Evolutionary conservation across 2,113 vertebrate species (phyloP), one percentile per base, ranked within the genome.

Genomic region (Hipposideros armiger): DNA sequence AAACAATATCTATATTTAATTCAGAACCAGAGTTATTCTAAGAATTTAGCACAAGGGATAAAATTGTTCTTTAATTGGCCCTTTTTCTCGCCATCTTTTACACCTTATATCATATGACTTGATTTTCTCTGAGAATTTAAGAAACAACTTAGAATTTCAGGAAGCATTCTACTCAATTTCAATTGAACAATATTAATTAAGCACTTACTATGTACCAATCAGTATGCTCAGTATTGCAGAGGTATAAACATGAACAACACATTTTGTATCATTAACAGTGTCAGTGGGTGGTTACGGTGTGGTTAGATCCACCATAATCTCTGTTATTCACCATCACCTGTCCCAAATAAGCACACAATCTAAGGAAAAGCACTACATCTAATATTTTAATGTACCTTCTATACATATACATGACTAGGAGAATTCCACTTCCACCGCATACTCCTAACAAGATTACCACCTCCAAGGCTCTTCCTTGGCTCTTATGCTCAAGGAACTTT

Each of bases 1-100:
- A 70, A 94, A 20, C 2, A 67, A 64, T 52, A 62, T 4, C 36
- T 83, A 87, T 89, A 20, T 60, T 86, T 67, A 72, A 90, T 4
- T 87, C 58, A 92, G 88, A 94, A 87, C 5, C 20, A 93, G 32
- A 69, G 19, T 88, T 93, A 58, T 7, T 81, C 60, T 73, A 74
- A 93, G 24, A 36, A 58, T 47, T 87, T 73, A 84, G 32, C 22
- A 72, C 5, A 13, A 84, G 20, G 24, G 58, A 69, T 54, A 80
- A 11, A 85, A 66, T 90, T 64, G 47, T 94, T 78, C 45, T 78
- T 72, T 11, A 9, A 32, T n/a, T 50, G 40, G 6, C 20, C 9
- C 28, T 6, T 84, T 45, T 72, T 30, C 17, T 77, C 85, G 73
- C 45, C 42, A 94, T 86, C n/a, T 60, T 90, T 72, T 83, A 40